phyloP scores from a whole-genome alignment of 2,888 invertebrate genomes.

The Pelosia muscerda region DNA sequence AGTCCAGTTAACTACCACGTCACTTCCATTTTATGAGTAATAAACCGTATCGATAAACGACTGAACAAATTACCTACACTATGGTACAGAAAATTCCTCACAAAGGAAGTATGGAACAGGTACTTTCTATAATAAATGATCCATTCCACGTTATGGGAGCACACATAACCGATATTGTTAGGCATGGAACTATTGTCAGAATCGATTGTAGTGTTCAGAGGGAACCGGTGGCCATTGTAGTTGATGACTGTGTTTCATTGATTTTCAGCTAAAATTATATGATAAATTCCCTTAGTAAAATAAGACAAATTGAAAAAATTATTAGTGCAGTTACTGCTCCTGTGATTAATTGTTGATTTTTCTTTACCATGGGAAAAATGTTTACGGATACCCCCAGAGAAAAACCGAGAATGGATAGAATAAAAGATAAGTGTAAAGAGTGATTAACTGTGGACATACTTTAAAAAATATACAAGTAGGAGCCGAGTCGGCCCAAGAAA shows the following conservation, averaged over 20 bases:
- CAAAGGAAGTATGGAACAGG: slow-evolving; percentile 21
- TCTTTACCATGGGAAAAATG: too few relatives aligned
- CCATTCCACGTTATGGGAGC: slow-evolving; percentile 3
- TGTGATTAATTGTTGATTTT: too few relatives aligned
- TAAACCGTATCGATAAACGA: slow-evolving; percentile 33
- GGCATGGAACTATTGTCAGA: slow-evolving; percentile 6
- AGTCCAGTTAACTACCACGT: slow-evolving; percentile 40
- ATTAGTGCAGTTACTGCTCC: too few relatives aligned
- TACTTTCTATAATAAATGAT: slow-evolving; percentile 10
- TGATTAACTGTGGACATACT: too few relatives aligned
- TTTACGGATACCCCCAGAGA: too few relatives aligned
- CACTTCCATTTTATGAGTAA: slow-evolving; percentile 35
- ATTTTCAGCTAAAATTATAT: too few relatives aligned
- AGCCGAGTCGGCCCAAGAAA: too few relatives aligned
- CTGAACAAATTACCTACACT: slow-evolving; percentile 34
- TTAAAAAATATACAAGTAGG: too few relatives aligned
- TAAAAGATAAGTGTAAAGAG: too few relatives aligned
- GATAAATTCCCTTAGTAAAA: too few relatives aligned
- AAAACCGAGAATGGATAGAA: too few relatives aligned
- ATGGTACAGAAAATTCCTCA: slow-evolving; percentile 25
- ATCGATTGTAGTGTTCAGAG: background rate
- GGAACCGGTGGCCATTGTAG: background rate
- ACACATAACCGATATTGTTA: slow-evolving; percentile 10
- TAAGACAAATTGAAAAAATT: too few relatives aligned
- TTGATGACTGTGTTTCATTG: background rate